Base-by-base conservation (phyloP, 1,140 invertebrate species). In the Lepeophtheirus salmonis region DNA sequence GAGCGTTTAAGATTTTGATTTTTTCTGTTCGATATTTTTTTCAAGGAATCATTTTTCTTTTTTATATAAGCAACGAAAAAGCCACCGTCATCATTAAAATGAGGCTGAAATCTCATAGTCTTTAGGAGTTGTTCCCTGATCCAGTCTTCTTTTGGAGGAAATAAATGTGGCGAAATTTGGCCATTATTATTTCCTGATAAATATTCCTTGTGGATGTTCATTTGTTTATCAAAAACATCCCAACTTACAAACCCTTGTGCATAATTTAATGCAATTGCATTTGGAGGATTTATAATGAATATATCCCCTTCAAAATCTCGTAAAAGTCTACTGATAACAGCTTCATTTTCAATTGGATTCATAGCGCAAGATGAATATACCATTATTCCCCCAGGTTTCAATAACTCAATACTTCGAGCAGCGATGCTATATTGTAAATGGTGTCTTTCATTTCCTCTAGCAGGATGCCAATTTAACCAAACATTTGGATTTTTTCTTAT, bases 391-490 rank as follows among this genome's bases (percentile, higher is more conserved):
- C 23, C 48, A 3, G 16, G 18, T 20, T 77, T 74, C n/a, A 98
- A 71, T 63, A 97, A 71, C 71, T 97, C 91, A 41, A 89, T 74
- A 2, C 90, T 92, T 63, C 94, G 78, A 63, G 80, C 80, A 2
- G 85, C 78, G 64, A 99, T 91, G 57, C 88, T 79, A 63, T 80
- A 82, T 70, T 99, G 95, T 56, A 96, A 6, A 50, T 14, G 23
- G 23, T 50, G 30, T n/a, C 57, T 48, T n/a, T n/a, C 14, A 48
- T 59, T 59, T 2, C 57, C 57, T 10, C 20, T 50, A 22, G 30
- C 30, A 2, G 57, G 57, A 10, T 21, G n/a, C 57, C 57, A 59
- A 50, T 51, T 50, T 14, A 16, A 3, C 57, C 57, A 59, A 21
- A 59, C 30, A 21, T 48, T 59, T 2, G 30, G 57, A 59, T 59